A percentile compares a stretch with the other conserved stretches of the same genome.
These are phyloP conservation scores for Pteronotus mesoamericanus DNA, from an alignment of 2,797 vertebrate genomes.

Conservation along the genomic window DNA sequence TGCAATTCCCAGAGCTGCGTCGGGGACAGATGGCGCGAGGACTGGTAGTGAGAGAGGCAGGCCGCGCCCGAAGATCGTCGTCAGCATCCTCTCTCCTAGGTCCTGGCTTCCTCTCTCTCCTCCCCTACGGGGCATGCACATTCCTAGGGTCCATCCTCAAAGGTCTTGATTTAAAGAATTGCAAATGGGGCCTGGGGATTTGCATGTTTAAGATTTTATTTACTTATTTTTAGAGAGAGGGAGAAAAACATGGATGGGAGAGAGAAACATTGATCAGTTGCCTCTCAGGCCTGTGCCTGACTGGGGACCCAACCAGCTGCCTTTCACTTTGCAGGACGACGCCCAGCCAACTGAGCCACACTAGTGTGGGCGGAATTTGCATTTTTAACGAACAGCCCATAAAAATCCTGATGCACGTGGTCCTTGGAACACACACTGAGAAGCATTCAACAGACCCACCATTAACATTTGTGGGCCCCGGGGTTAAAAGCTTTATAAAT, in stretches of 20 bases:
- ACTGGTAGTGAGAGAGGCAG: not conserved
- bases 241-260: not conserved
- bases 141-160: too few species aligned
- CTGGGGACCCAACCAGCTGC: not conserved
- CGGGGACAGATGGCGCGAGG: not conserved
- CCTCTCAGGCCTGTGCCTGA: not conserved
- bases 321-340: not conserved
- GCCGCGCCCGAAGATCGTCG: fast-evolving
- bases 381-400: not conserved
- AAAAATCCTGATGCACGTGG: not conserved
- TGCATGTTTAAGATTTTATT: not conserved
- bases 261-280: not conserved
- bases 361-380: not conserved
- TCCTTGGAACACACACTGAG: not conserved
- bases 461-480: not conserved
- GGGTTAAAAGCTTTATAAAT: not conserved
- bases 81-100: too few species aligned
- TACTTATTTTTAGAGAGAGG: not conserved
- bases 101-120: not conserved
- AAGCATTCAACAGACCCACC: not conserved
- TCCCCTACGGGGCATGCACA: not conserved
- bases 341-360: not conserved
- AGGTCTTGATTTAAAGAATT: not conserved
- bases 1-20: not conserved
- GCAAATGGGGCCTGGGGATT: not conserved